These are phyloP conservation scores for Drosophila parvula DNA, from an alignment of 1,140 invertebrate genomes.

Conservation along the genomic window DNA sequence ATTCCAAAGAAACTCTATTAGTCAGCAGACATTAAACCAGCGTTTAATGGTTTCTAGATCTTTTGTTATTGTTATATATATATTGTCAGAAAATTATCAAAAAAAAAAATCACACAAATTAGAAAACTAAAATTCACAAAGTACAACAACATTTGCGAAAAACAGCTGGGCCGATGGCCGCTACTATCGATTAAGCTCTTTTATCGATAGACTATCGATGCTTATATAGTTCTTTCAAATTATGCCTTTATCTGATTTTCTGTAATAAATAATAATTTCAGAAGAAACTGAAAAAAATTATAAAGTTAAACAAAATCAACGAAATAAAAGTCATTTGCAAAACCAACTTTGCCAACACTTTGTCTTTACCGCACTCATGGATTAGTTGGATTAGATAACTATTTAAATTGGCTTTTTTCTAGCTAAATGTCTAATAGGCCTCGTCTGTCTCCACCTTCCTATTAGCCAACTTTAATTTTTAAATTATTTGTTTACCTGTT, in stretches of 20 bases:
- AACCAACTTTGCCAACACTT: conserved; percentile 4
- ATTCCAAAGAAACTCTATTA: neutral
- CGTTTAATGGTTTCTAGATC: neutral
- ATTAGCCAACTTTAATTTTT: neutral
- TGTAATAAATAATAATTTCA: neutral
- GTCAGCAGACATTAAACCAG: conserved; percentile 6
- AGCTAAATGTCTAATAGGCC: neutral
- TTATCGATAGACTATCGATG: neutral
- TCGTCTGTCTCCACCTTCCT: neutral
- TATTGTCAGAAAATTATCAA: neutral
- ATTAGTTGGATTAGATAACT: neutral
- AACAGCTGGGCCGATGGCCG: neutral
- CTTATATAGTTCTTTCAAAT: neutral
- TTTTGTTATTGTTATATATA: neutral
- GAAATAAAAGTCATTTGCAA: neutral
- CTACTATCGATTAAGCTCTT: neutral
- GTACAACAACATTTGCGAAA: neutral
- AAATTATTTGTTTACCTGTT: neutral
- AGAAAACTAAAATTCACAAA: neutral
- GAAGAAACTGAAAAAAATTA: neutral
- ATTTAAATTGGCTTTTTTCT: neutral
- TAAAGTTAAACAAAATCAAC: neutral
- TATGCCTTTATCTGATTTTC: neutral
- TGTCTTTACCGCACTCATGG: neutral
- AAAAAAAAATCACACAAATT: conserved; percentile 10